Percentiles rank a stretch among this genome's conserved stretches.
These are phyloP conservation scores for Xenopus laevis DNA, from an alignment of 2,113 vertebrate genomes.

Conservation along the genomic window DNA sequence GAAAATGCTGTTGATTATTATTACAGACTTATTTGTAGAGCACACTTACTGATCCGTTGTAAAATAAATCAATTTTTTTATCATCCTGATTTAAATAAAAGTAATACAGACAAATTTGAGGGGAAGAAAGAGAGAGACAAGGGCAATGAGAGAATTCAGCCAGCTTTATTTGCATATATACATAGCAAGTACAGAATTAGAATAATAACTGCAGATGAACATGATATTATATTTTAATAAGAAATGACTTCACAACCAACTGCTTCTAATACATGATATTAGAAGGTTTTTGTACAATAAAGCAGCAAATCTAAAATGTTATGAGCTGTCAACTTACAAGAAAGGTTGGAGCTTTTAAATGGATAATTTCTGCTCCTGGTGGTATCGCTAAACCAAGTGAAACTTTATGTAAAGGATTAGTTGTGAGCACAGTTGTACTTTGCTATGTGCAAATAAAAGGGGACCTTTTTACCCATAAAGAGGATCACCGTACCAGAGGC, in stretches of 20 bases:
- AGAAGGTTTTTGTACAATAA: conserved; percentile 49
- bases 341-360: conserved; percentile 48
- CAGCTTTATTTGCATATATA: conserved; percentile 60
- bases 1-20: conserved; percentile 88
- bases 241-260: conserved; percentile 59
- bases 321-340: conserved; percentile 47
- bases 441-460: too few relatives aligned
- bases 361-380: conserved; percentile 51
- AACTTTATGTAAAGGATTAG: too few relatives aligned
- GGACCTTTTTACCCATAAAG: too few relatives aligned
- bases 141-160: conserved; percentile 50
- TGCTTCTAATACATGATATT: conserved; percentile 54
- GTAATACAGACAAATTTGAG: conserved; percentile 58
- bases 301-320: conserved; percentile 45
- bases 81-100: conserved; percentile 78
- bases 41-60: conserved; percentile 87
- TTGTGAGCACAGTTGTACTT: too few relatives aligned
- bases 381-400: conserved; percentile 40
- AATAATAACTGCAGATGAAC: conserved; percentile 61
- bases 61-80: conserved; percentile 89
- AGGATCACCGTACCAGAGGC: too few relatives aligned
- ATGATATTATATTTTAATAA: conserved; percentile 67
- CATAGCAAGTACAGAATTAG: conserved; percentile 63
- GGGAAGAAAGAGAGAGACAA: conserved; percentile 38
- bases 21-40: conserved; percentile 84